These are phyloP conservation scores for Steinernema carpocapsae DNA, from an alignment of 2,888 invertebrate species.

Conservation along the genomic window DNA sequence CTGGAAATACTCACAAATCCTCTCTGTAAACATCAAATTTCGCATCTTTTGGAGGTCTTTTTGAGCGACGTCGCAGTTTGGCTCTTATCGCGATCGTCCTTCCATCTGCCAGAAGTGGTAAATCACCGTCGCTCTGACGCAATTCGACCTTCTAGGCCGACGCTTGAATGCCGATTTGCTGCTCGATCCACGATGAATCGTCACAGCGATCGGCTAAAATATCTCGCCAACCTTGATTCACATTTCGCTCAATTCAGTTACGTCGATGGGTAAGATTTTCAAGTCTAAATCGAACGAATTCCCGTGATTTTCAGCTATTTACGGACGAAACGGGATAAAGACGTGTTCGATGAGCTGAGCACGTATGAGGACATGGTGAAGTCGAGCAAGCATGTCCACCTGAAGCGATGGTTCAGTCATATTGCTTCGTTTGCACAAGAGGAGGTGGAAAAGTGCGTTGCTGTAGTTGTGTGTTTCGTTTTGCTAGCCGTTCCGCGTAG, in stretches of 20 bases:
- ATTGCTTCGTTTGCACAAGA: background rate
- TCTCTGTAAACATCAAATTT: no score
- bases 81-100: background rate
- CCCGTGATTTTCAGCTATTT: slow-evolving; percentile 2
- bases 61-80: background rate
- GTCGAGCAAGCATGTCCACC: background rate
- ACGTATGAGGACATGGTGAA: background rate
- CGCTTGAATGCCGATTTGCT: no score
- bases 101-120: background rate
- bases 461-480: background rate
- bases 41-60: no score
- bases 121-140: background rate
- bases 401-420: slow-evolving; percentile 21
- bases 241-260: slow-evolving; percentile 17
- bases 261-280: slow-evolving; percentile 10
- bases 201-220: background rate
- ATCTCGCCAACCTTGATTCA: background rate
- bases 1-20: no score
- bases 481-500: no score
- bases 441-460: background rate
- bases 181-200: background rate
- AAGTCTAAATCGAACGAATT: background rate
- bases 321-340: background rate
- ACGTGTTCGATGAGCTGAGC: slow-evolving; percentile 18
- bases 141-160: background rate